phyloP scores from a whole-genome alignment of 2,797 vertebrate genomes.

The Menidia menidia region DNA sequence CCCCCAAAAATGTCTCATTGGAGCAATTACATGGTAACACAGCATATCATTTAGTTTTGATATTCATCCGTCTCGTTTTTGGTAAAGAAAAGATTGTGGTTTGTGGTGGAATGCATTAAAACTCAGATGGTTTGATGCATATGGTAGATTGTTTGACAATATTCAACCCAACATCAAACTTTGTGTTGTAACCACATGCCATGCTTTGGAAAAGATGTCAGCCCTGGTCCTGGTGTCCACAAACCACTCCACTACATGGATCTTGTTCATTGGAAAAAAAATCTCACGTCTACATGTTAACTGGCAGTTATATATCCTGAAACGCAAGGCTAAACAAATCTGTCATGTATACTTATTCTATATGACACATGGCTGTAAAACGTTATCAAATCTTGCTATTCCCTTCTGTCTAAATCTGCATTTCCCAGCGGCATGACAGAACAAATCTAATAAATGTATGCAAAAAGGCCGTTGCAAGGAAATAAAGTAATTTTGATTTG shows the following conservation, averaged over 20 bases:
- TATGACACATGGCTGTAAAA: conserved; percentile 13
- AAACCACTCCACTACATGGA: not conserved
- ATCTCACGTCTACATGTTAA: not conserved
- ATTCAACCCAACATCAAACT: conserved; percentile 33
- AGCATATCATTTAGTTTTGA: conserved; percentile 14
- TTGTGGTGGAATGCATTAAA: conserved; percentile 26
- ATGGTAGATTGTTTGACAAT: conserved; percentile 19
- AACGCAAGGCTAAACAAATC: conserved; percentile 12
- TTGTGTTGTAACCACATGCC: conserved; percentile 2
- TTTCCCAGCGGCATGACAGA: conserved; percentile 33
- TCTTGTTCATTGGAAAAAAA: conserved; percentile 14
- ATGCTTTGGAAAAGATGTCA: conserved; percentile 6
- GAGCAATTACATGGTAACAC: not conserved
- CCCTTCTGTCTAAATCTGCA: conserved; percentile 1
- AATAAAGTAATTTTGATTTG: conserved; percentile 32
- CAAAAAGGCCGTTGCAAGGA: conserved; percentile 21
- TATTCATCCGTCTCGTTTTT: conserved; percentile 6
- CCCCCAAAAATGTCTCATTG: not conserved
- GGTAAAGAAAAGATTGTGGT: conserved; percentile 22
- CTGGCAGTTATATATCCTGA: conserved; percentile 16
- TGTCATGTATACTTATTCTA: conserved; percentile 20
- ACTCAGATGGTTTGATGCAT: conserved; percentile 11
- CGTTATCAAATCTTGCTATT: conserved; percentile 11
- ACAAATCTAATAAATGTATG: conserved; percentile 38
- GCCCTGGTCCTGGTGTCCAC: not conserved